phyloP scores from a whole-genome alignment of 1,140 invertebrate genomes.

The Euwallacea fornicatus region DNA sequence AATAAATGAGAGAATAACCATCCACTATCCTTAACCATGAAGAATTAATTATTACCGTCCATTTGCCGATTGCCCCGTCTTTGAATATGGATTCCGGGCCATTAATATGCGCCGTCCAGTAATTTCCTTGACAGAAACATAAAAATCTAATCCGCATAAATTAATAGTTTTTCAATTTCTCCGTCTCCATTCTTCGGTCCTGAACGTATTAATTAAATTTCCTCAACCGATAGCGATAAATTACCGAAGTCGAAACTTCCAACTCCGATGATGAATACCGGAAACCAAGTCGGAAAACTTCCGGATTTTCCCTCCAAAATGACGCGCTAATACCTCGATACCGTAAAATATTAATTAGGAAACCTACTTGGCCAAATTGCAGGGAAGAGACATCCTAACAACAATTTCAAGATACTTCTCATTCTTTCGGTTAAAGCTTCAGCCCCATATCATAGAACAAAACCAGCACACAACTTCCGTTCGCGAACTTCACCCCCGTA shows the following conservation, averaged over 20 bases:
- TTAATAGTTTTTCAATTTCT: neutral
- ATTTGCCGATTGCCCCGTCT: too few species aligned
- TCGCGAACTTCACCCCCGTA: constrained; percentile 9
- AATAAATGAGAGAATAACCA: too few species aligned
- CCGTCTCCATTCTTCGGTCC: neutral
- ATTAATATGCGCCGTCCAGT: too few species aligned
- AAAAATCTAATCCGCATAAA: too few species aligned
- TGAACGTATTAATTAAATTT: neutral
- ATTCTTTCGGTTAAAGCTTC: constrained; percentile 10
- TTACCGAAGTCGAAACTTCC: neutral
- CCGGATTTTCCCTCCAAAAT: neutral
- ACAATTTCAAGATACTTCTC: constrained; percentile 10
- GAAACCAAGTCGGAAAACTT: neutral
- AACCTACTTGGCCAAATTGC: constrained; percentile 15
- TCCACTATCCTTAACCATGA: too few species aligned
- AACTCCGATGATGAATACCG: neutral
- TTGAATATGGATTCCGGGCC: too few species aligned
- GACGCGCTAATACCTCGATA: neutral
- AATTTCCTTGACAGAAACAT: too few species aligned
- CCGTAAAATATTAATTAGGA: neutral
- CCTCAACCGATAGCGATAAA: neutral
- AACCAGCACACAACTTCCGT: neutral
- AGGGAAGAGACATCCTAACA: constrained; percentile 18
- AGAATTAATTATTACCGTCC: too few species aligned
- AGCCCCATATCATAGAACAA: neutral